phyloP scores from a whole-genome alignment of 2,797 vertebrate genomes.

The Darevskia mixta region DNA sequence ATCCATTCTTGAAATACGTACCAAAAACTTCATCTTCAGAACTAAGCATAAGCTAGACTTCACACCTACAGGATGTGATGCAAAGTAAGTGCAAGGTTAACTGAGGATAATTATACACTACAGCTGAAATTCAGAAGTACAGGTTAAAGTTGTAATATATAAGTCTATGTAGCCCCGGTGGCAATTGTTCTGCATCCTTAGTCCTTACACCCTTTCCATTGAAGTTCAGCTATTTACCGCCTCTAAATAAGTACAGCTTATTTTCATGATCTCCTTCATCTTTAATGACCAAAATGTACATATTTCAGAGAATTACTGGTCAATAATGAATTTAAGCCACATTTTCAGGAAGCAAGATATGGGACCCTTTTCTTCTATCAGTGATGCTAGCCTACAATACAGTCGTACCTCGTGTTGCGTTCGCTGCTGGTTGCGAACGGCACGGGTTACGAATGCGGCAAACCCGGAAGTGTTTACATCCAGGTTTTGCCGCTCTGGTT shows the following conservation, averaged over 20 bases:
- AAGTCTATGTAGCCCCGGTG: neutral
- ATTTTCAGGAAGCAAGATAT: neutral
- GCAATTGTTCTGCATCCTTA: neutral
- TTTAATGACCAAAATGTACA: neutral
- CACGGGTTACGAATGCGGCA: too few relatives aligned
- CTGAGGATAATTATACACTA: neutral
- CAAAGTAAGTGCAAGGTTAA: conserved; percentile 79
- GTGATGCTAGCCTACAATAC: neutral
- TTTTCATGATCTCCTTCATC: neutral
- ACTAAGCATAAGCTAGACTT: conserved; percentile 91
- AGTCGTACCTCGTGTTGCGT: too few relatives aligned
- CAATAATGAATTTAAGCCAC: neutral
- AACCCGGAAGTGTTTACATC: too few relatives aligned
- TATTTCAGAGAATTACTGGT: neutral
- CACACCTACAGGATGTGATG: conserved; percentile 85
- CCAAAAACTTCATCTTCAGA: conserved; percentile 89
- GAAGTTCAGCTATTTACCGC: neutral
- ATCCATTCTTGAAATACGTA: conserved; percentile 87
- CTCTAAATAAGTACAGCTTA: neutral
- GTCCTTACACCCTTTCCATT: neutral
- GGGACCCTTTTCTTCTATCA: neutral
- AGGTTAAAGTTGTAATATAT: neutral
- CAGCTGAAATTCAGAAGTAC: neutral
- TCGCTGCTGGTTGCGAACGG: too few relatives aligned
- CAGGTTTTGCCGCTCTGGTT: too few relatives aligned